These are phyloP conservation scores for Anarsia innoxiella DNA, from an alignment of 2,888 invertebrate species.

Conservation along the genomic window DNA sequence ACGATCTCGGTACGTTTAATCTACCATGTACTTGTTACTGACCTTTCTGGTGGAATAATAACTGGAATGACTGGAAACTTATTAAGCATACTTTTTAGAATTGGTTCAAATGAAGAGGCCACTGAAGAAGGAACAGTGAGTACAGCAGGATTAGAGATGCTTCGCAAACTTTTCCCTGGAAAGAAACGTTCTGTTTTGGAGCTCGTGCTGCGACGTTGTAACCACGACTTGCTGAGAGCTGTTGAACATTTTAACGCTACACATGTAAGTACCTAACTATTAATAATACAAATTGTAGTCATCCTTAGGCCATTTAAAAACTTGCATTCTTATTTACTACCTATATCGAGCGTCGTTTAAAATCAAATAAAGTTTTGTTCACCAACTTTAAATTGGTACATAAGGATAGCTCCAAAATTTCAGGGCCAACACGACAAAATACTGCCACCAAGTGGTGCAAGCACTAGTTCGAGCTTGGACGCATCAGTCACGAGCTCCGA, in stretches of 20 bases:
- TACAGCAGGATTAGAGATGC: conserved; percentile 86
- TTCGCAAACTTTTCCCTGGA: conserved; percentile 91
- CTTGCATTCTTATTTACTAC: no score
- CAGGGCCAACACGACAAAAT: conserved; percentile 52
- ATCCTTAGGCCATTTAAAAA: no score
- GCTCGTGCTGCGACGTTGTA: conserved; percentile 92
- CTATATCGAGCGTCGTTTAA: no score
- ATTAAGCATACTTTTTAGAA: conserved; percentile 13
- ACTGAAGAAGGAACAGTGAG: conserved; percentile 71
- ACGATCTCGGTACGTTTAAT: conserved; percentile 32
- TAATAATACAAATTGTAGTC: no score
- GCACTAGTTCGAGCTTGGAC: conserved; percentile 38
- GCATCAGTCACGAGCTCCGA: conserved; percentile 54
- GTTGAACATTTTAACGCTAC: conserved; percentile 87
- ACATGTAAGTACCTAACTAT: conserved; percentile 50
- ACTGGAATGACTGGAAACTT: background rate
- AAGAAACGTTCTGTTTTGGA: conserved; percentile 92
- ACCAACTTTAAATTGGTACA: no score
- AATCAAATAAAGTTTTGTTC: no score
- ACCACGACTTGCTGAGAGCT: conserved; percentile 91
- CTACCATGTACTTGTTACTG: no score
- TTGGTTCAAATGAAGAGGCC: conserved; percentile 32
- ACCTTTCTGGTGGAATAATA: no score
- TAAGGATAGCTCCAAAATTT: no score
- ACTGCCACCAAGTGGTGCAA: conserved; percentile 26